Evolutionary conservation across 2,888 invertebrate genomes (phyloP), one percentile per base, ranked within the genome.

Genomic region (Macaria liturata): DNA sequence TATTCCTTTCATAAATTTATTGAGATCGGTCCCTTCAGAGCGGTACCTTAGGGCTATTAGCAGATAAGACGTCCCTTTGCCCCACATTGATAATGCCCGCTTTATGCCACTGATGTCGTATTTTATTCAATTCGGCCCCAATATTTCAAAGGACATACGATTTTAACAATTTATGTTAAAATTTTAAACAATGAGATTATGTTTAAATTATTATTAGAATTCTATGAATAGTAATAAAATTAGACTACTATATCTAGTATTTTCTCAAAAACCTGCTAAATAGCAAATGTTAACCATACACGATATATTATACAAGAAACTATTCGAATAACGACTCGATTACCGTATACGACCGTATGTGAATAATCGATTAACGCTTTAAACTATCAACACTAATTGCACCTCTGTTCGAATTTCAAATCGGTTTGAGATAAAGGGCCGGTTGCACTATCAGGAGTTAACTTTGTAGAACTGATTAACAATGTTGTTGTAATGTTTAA

Each of bases 1-100:
- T 91, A 90, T 88, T 90, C 90, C 90, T 90, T 91, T 91, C 89
- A 88, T 88, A 88, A 91, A 91, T 90, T 91, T 91, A 91, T 91
- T 88, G 90, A 88, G 91, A 91, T 84, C 70, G 83, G 84, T 80
- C 78, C 85, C 85, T 88, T 86, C 83, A 84, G 87, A 84, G 77
- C 77, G 72, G 75, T 74, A 74, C 76, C 78, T 78, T 75, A 72
- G 72, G 76, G 80, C 79, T 80, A 78, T 84, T 83, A 80, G 69
- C 61, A 82, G 89, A 89, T 89, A 88, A 88, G 84, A 76, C 69
- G 59, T 63, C 67, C 64, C 67, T 67, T 60, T 72, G 62, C 71
- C 65, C 49, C 61, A 66, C 61, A 63, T 74, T 75, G 81, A 81
- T 84, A 80, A 78, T 76, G 72, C 70, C 7, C 71, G 76, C 71